A percentile compares a stretch with the other conserved stretches of the same genome.
Evolutionary conservation across 2,113 vertebrate species (phyloP).

Genomic region (Syngnathoides biaculeatus): DNA sequence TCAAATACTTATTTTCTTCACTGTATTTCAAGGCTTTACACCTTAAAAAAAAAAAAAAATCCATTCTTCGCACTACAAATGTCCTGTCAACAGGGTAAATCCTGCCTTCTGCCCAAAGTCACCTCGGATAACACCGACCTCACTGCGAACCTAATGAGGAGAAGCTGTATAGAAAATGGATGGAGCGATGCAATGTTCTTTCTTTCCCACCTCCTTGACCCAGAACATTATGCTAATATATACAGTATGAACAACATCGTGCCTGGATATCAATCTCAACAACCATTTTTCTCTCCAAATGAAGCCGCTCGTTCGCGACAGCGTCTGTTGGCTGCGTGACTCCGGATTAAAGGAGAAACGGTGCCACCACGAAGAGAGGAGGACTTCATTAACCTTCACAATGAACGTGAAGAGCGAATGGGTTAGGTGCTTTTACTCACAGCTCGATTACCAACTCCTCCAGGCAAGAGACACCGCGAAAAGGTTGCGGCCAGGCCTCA

Average conservation of each 20-base stretch:
- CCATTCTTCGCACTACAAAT: background rate
- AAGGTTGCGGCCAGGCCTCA: background rate
- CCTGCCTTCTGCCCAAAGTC: background rate
- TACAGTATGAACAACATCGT: background rate
- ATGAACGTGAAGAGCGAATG: constrained; percentile 4
- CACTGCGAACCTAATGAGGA: background rate
- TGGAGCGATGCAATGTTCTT: background rate
- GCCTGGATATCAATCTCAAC: background rate
- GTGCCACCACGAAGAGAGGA: background rate
- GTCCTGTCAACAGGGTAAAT: background rate
- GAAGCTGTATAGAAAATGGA: background rate
- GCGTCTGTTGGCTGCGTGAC: background rate
- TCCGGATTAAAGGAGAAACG: background rate
- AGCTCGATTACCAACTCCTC: constrained; percentile 1
- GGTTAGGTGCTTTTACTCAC: background rate
- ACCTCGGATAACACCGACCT: background rate
- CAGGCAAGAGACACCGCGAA: background rate
- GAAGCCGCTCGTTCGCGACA: background rate
- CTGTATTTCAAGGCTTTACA: background rate
- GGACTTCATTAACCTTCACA: constrained; percentile 5
- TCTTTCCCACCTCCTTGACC: background rate
- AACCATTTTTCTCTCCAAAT: background rate
- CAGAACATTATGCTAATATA: background rate
- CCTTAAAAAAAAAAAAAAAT: background rate
- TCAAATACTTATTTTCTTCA: too few relatives aligned